Percentiles rank a stretch among this genome's conserved stretches.
Conservation (phyloP, 2,797 vertebrate species). For the Lepus oiostolus region DNA sequence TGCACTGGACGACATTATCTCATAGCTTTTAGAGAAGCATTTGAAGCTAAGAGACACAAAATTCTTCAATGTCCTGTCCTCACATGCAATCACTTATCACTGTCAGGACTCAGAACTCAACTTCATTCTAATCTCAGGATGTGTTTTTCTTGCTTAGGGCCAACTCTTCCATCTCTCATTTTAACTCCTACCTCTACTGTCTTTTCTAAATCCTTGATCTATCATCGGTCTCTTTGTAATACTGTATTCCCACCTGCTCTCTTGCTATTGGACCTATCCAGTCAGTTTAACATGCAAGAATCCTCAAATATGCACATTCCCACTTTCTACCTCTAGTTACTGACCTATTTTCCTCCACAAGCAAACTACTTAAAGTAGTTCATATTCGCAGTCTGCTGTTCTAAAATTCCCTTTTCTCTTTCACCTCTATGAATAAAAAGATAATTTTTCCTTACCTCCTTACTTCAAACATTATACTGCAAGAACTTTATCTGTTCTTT, state of each 20-base stretch:
- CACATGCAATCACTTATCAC: neutral
- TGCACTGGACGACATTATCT: too few species aligned
- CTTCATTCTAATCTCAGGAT: slow-evolving; percentile 14
- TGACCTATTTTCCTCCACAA: slow-evolving; percentile 45
- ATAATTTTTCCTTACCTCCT: neutral
- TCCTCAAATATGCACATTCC: neutral
- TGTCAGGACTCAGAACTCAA: neutral
- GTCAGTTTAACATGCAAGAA: neutral
- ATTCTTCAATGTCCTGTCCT: neutral
- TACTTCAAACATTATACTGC: neutral
- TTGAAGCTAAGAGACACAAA: neutral
- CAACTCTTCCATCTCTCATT: neutral
- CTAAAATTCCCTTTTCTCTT: slow-evolving; percentile 38
- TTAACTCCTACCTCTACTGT: neutral
- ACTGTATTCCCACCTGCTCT: neutral
- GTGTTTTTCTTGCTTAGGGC: neutral
- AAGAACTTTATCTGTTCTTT: neutral
- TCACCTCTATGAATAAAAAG: neutral
- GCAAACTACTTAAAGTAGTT: slow-evolving; percentile 4
- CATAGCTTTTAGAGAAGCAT: neutral
- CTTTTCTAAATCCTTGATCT: neutral
- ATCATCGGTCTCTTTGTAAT: neutral
- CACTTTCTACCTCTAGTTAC: neutral
- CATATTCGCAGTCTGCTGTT: neutral
- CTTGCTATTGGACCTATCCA: neutral